Evolutionary conservation across 2,888 invertebrate genomes (phyloP).

Genomic region (Rhorus exstirpatorius): DNA sequence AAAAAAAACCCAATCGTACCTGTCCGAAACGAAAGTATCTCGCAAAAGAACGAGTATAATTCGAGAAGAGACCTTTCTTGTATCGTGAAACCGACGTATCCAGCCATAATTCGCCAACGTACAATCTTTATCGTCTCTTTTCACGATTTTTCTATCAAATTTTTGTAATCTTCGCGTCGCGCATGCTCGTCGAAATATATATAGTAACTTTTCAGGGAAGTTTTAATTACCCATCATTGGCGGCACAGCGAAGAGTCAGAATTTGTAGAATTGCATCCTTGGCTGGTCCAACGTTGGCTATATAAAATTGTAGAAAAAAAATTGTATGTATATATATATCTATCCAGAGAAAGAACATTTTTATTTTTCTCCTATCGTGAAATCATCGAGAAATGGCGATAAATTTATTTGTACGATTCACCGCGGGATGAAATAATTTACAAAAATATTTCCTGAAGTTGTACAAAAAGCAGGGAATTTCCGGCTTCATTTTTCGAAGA

Average conservation of each 20-base stretch:
- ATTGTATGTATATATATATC: no score
- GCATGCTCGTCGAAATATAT: slow-evolving; percentile 45
- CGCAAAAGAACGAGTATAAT: background rate
- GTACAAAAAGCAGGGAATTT: background rate
- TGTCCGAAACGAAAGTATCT: slow-evolving; percentile 21
- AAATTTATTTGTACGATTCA: slow-evolving; percentile 25
- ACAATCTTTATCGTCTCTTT: slow-evolving; percentile 52
- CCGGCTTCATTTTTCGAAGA: slow-evolving; percentile 32
- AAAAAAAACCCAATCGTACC: background rate
- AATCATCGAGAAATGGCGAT: background rate
- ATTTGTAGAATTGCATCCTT: background rate
- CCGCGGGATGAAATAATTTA: background rate
- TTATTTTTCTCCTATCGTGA: slow-evolving; percentile 4
- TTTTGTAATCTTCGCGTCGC: slow-evolving; percentile 51
- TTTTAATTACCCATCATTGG: background rate
- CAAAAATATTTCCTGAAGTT: background rate
- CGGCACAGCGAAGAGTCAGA: background rate
- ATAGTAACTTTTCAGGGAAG: no score
- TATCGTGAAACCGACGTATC: slow-evolving; percentile 2
- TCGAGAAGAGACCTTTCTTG: background rate
- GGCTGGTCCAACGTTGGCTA: slow-evolving; percentile 32
- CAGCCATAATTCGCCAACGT: slow-evolving; percentile 48
- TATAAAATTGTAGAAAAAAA: slow-evolving; percentile 20
- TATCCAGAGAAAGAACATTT: background rate
- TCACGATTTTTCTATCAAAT: slow-evolving; percentile 63